phyloP scores from a whole-genome alignment of 1,140 invertebrate species.

The Stenopsyche tienmushanensis region DNA sequence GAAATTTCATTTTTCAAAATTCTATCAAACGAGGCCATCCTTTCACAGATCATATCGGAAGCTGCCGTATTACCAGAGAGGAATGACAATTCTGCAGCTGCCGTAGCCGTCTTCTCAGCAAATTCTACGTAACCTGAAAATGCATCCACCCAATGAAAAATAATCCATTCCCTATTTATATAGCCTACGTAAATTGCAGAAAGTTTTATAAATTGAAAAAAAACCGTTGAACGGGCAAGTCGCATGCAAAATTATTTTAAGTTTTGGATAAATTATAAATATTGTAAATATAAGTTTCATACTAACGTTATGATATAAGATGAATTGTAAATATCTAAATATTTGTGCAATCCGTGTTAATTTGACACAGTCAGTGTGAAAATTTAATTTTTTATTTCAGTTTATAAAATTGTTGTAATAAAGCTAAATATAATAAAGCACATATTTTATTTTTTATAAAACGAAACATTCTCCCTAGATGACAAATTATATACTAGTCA shows the following conservation, averaged over 20 bases:
- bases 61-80: constrained; percentile 52
- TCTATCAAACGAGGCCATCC: constrained; percentile 51
- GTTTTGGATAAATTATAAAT: background rate
- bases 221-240: background rate
- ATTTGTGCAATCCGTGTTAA: no score
- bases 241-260: background rate
- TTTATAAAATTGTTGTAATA: no score
- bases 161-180: background rate
- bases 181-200: background rate
- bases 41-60: constrained; percentile 55
- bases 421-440: no score
- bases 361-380: no score
- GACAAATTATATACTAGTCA: no score
- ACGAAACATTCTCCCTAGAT: no score
- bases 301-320: background rate
- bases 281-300: background rate
- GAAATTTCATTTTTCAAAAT: constrained; percentile 49
- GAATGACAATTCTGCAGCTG: constrained; percentile 55
- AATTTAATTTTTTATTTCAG: no score
- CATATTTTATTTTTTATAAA: background rate
- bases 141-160: background rate
- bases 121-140: constrained; percentile 54
- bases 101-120: constrained; percentile 54
- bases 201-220: background rate
- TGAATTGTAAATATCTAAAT: background rate